phyloP scores from a whole-genome alignment of 2,113 vertebrate species.

The Oncorhynchus kisutch region DNA sequence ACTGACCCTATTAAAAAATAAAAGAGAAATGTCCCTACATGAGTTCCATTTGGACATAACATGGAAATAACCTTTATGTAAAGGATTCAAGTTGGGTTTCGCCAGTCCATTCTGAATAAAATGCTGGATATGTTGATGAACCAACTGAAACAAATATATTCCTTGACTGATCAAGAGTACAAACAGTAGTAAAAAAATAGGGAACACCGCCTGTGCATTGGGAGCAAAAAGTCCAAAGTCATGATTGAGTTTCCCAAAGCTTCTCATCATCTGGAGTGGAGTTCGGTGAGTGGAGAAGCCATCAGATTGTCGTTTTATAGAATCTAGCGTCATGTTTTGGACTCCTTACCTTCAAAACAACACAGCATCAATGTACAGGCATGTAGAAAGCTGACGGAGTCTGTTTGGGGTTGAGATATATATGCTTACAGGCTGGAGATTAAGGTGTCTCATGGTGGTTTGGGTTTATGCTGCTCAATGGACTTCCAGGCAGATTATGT shows the following conservation, averaged over 20 bases:
- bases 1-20: not conserved
- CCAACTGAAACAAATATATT: not conserved
- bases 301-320: not conserved
- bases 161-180: not conserved
- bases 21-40: not conserved
- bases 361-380: conserved; percentile 9
- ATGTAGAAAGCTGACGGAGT: conserved; percentile 37
- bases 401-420: conserved; percentile 25
- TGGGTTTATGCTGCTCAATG: conserved; percentile 40
- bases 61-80: not conserved
- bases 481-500: conserved; percentile 51
- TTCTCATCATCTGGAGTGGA: not conserved
- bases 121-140: not conserved
- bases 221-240: not conserved
- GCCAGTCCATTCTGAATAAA: not conserved
- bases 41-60: not conserved
- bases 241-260: not conserved
- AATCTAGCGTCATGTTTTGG: not conserved
- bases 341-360: conserved; percentile 1
- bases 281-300: not conserved
- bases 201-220: not conserved
- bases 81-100: not conserved
- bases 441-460: conserved; percentile 23
- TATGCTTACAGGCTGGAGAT: conserved; percentile 25
- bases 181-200: not conserved